Base-by-base conservation (phyloP, 1,140 invertebrate genomes). In the Drosophila lacteicornis region DNA sequence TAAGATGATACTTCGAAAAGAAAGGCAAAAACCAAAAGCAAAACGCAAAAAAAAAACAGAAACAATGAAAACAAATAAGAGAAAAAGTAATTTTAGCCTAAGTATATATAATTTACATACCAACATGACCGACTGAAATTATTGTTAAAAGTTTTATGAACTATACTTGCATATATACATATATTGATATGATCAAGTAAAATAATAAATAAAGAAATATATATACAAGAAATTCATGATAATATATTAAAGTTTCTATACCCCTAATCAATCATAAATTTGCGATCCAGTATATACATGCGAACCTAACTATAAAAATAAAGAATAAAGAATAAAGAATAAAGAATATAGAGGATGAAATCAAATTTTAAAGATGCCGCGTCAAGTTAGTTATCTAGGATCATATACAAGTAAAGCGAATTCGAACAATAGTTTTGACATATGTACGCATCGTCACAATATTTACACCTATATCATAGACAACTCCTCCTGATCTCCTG, bases 61-160 rank as follows among this genome's bases (percentile, higher is more conserved):
- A 13, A 27, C 19, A 50, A 65, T 15, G 22, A 22, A 66, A 69
- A 36, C 33, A 9, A 55, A 56, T 15, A 13, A 57, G 43, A 73
- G 51, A 75, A 67, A 51, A 80, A 80, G 42, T 80, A 73, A 73
- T 71, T 78, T 75, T 88, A 87, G 84, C 57, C 77, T 87, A 88
- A 88, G 84, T 83, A 80, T 73, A 87, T 87, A 87, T 87, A 82
- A 87, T 88, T 88, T 87, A 90, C 70, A 88, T 90, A 91, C 75
- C 75, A 83, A 85, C 87, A 91, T 57, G 84, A 91, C 84, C 84
- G 88, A 91, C 88, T 91, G 88, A 91, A 90, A 88, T 88, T 91
- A 91, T 91, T 91, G 88, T 91, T 91, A 91, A 88, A 91, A 79
- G 70, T 91, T 91, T 88, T 91, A 84, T 85, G 88, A 91, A 91